A percentile compares a stretch with the other conserved stretches of the same genome.
phyloP scores from a whole-genome alignment of 2,888 invertebrate species.

The Litoditis marina region DNA sequence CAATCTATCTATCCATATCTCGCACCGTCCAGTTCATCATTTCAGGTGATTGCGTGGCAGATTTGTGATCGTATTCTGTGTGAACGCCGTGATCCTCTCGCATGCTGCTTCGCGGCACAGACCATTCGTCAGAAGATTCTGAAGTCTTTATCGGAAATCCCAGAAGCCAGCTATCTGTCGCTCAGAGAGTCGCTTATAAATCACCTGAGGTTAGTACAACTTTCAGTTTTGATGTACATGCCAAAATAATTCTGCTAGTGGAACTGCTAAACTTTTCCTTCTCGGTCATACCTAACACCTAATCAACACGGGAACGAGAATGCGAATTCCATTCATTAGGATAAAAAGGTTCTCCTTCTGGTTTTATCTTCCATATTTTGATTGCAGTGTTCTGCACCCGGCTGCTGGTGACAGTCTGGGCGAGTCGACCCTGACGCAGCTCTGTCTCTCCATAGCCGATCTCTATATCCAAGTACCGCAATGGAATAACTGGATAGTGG shows the following conservation, averaged over 20 bases:
- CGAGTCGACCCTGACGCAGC: constrained; percentile 77
- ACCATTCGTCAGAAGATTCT: constrained; percentile 74
- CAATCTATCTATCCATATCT: too few species aligned
- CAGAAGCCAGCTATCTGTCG: constrained; percentile 68
- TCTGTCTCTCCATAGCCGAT: constrained; percentile 88
- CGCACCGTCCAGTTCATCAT: neutral
- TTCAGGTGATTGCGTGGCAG: constrained; percentile 91
- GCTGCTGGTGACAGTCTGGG: constrained; percentile 31
- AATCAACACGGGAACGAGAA: neutral
- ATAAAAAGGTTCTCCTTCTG: neutral
- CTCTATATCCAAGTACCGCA: constrained; percentile 86
- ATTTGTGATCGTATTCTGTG: constrained; percentile 88
- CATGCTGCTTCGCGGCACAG: constrained; percentile 87
- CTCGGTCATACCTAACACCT: neutral
- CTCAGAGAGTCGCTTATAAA: constrained; percentile 84
- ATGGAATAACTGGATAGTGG: constrained; percentile 84
- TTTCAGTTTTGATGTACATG: neutral
- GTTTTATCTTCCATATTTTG: too few species aligned
- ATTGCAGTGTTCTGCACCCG: constrained; percentile 65
- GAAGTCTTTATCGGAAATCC: constrained; percentile 33
- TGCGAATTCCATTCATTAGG: neutral
- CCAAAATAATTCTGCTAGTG: neutral
- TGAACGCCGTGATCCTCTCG: constrained; percentile 70
- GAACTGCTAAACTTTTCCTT: neutral
- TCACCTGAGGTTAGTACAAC: constrained; percentile 70